Evolutionary conservation across 2,113 vertebrate genomes (phyloP).

Genomic region (Grus americana): DNA sequence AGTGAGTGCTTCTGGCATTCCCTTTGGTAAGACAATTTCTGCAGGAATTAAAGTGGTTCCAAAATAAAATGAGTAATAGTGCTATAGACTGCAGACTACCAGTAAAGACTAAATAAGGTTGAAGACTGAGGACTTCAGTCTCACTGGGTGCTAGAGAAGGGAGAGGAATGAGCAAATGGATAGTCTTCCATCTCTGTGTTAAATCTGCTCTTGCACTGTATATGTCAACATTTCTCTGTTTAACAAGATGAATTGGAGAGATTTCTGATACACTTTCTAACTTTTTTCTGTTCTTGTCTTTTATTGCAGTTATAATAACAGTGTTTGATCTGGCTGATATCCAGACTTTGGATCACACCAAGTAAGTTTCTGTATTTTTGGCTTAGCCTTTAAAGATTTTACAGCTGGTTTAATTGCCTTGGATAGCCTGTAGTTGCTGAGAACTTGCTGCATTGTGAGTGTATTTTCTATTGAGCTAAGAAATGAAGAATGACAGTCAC

Average conservation of each 20-base stretch:
- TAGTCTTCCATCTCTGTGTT: background rate
- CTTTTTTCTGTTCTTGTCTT: background rate
- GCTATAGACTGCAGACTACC: background rate
- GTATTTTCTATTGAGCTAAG: background rate
- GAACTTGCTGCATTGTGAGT: background rate
- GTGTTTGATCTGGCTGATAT: slow-evolving; percentile 80
- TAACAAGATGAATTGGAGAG: background rate
- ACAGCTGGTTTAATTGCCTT: background rate
- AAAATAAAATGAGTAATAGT: background rate
- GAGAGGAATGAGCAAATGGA: background rate
- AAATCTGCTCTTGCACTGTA: background rate
- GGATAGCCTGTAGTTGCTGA: background rate
- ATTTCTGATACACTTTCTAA: background rate
- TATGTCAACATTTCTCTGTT: background rate
- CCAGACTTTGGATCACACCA: slow-evolving; percentile 85
- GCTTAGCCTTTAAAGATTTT: background rate
- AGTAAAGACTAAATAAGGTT: background rate
- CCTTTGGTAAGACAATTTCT: background rate
- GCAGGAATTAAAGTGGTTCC: background rate
- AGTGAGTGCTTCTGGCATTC: background rate
- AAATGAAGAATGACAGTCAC: background rate
- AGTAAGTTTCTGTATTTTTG: slow-evolving; percentile 72
- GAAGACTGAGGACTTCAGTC: background rate
- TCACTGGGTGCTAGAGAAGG: background rate
- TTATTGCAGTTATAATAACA: slow-evolving; percentile 77